Evolutionary conservation across 1,140 invertebrate species (phyloP), one percentile per base, ranked within the genome.

Genomic region (Caenorhabditis latens): DNA sequence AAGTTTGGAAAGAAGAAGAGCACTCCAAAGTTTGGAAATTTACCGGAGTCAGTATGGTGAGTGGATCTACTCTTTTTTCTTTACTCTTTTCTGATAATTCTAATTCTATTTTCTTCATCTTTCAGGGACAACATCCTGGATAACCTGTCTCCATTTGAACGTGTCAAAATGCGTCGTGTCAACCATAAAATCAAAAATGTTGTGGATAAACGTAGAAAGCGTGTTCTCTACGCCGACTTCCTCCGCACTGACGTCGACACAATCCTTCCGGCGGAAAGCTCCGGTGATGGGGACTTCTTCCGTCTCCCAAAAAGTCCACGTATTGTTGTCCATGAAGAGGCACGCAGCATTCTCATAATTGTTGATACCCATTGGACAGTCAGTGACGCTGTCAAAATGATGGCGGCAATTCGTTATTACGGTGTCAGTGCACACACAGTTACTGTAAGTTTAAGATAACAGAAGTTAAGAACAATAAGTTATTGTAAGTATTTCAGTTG

Each of bases 81-180:
- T 65, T 11, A 11, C 11, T 32, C 4, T 40, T 65, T 65, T 65
- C 32, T 40, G 24, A 65, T 8, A 40, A 8, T 3, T 14, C 32
- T 40, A 32, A 75, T n/a, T 19, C 24, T 53, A 11, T 53, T 50
- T 11, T 50, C 2, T n/a, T 5, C 7, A 11, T 32, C 32, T 85
- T 85, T 75, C 65, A 85, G 84, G 50, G 63, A 65, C 13, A 85
- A 85, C 21, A 85, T 85, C 21, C 50, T 85, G 48, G 84, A 85
- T 24, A 21, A 85, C 43, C 67, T 67, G 46, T 85, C 84, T 79
- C 84, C 84, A 53, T 85, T 75, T 16, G 84, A 85, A 24, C 63
- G 63, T 2, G 84, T 67, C 21, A 85, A 85, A 85, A 71, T 65
- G 84, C 65, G 84, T 50, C 46, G 63, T 9, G 65, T 85, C 63